Conservation (phyloP, 1,140 invertebrate genomes). For the Drosophila obscura region DNA sequence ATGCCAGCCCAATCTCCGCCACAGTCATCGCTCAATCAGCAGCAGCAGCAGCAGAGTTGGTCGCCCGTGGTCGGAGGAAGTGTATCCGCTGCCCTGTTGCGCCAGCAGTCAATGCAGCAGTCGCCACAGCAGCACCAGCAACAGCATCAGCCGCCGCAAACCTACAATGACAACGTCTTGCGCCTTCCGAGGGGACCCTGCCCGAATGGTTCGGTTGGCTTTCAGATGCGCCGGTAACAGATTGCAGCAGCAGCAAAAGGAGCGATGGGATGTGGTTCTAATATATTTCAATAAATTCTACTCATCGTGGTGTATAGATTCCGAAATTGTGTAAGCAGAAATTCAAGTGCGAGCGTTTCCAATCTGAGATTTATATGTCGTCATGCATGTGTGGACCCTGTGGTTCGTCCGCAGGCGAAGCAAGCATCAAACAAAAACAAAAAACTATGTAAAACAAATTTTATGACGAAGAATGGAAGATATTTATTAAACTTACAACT, state of each 20-base stretch:
- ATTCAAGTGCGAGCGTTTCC: background rate
- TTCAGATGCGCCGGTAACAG: constrained; percentile 86
- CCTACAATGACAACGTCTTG: constrained; percentile 85
- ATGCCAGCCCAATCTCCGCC: constrained; percentile 7
- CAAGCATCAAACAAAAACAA: constrained; percentile 33
- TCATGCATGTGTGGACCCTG: constrained; percentile 5
- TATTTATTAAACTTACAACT: constrained; percentile 78
- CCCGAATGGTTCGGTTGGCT: constrained; percentile 86
- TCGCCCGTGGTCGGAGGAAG: constrained; percentile 78
- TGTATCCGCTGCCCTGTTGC: constrained; percentile 70
- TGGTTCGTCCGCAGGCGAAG: constrained; percentile 30
- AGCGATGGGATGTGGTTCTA: background rate
- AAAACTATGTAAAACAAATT: constrained; percentile 52
- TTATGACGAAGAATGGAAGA: constrained; percentile 74
- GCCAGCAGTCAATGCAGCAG: constrained; percentile 71
- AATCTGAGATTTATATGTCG: constrained; percentile 37
- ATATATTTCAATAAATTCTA: constrained; percentile 35
- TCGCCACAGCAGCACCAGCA: constrained; percentile 59
- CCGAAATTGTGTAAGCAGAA: constrained; percentile 34
- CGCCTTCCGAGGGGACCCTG: constrained; percentile 85
- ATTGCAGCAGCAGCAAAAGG: constrained; percentile 2
- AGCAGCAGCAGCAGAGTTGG: constrained; percentile 79
- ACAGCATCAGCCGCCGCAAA: constrained; percentile 48
- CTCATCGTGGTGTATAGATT: constrained; percentile 34
- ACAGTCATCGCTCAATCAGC: constrained; percentile 42